A percentile compares a stretch with the other conserved stretches of the same genome.
phyloP scores from a whole-genome alignment of 1,140 invertebrate genomes.

The Lepidurus apus region DNA sequence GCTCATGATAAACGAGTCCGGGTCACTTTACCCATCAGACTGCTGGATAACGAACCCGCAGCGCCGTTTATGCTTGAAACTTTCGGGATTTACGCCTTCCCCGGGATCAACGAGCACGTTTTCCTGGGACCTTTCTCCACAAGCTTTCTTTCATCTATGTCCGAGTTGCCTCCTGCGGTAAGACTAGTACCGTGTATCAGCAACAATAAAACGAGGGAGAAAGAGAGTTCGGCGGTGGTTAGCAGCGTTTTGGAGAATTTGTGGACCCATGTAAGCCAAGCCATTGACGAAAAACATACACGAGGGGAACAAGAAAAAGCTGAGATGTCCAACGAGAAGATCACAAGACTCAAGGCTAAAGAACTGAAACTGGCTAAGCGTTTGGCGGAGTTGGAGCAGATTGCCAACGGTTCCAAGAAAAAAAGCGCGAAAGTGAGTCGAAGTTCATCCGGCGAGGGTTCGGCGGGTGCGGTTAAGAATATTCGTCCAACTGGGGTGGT shows the following conservation, averaged over 20 bases:
- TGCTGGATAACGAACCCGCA: neutral
- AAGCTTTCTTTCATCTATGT: neutral
- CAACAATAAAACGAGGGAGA: neutral
- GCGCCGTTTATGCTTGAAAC: neutral
- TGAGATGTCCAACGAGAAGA: neutral
- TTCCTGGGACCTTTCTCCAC: constrained; percentile 24
- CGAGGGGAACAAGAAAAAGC: neutral
- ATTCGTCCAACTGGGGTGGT: too few relatives aligned
- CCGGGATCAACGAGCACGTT: constrained; percentile 16
- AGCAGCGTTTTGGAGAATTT: neutral
- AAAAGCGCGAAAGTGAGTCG: too few relatives aligned
- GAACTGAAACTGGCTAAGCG: neutral
- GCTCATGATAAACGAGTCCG: neutral
- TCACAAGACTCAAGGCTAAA: constrained; percentile 8
- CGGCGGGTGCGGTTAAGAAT: too few relatives aligned
- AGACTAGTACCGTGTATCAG: neutral
- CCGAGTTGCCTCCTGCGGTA: neutral
- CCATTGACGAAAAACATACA: neutral
- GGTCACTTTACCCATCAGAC: neutral
- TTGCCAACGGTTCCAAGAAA: neutral
- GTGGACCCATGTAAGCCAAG: neutral
- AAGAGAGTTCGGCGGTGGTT: neutral
- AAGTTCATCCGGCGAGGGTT: too few relatives aligned
- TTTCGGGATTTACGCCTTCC: constrained; percentile 25
- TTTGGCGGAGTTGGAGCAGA: neutral